These are phyloP conservation scores for Phenacoccus solenopsis DNA, from an alignment of 1,140 invertebrate genomes.

Conservation along the genomic window DNA sequence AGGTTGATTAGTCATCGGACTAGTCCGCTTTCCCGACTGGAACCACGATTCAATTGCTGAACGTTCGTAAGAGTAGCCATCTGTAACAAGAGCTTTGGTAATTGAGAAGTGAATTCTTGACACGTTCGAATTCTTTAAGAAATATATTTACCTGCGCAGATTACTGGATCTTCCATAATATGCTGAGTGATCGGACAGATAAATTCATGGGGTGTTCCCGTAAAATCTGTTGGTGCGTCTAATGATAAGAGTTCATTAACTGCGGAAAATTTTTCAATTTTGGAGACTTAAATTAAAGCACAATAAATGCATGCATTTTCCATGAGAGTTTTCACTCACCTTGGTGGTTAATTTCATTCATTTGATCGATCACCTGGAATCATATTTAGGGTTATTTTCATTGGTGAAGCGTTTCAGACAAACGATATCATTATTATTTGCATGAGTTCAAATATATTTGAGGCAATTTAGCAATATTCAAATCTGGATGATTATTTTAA, in stretches of 20 bases:
- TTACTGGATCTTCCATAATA: conserved; percentile 63
- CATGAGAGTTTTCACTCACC: too few relatives aligned
- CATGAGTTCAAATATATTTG: too few relatives aligned
- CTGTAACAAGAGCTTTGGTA: conserved; percentile 32
- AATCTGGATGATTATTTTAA: too few relatives aligned
- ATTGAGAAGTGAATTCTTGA: not conserved
- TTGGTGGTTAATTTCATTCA: too few relatives aligned
- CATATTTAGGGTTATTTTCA: too few relatives aligned
- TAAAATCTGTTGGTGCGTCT: not conserved
- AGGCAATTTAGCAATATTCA: too few relatives aligned
- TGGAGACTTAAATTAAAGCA: too few relatives aligned
- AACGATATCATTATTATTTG: too few relatives aligned
- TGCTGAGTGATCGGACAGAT: conserved; percentile 72
- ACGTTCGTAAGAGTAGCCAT: conserved; percentile 66
- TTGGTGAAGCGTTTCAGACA: too few relatives aligned
- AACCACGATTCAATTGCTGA: conserved; percentile 64
- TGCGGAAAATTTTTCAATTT: not conserved
- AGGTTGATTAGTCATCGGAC: conserved; percentile 61
- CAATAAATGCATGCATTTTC: too few relatives aligned
- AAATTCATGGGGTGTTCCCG: conserved; percentile 48
- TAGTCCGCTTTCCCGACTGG: conserved; percentile 50
- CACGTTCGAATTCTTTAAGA: not conserved
- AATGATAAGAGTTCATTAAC: not conserved
- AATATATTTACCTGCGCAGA: conserved; percentile 43
- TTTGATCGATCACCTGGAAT: too few relatives aligned